Evolutionary conservation across 2,888 invertebrate species (phyloP), one percentile per base, ranked within the genome.

Genomic region (Xestia sexstrigata): DNA sequence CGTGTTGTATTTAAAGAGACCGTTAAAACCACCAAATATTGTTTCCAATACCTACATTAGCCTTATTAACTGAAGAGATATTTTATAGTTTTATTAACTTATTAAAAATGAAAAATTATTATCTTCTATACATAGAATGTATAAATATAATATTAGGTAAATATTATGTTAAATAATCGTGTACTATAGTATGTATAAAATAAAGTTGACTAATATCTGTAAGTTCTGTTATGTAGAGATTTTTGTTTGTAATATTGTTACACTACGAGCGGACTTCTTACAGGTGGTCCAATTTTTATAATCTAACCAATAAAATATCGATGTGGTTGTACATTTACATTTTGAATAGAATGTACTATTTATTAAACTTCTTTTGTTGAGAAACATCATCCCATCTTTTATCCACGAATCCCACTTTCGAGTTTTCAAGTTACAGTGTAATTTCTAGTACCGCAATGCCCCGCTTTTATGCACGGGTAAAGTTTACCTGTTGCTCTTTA

Each of bases 11-110:
- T 93, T 91, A 91, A 93, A 92, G 90, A 93, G 90, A 92, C 93
- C 94, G 92, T 91, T 92, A 91, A 93, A 92, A 90, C 93, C 95
- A 95, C 96, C 96, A 96, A 96, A 96, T 96, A 96, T 96, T 94
- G 94, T 96, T 96, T 96, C 94, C 95, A 94, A 94, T 94, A 95
- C 93, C 94, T 95, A 92, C 96, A 94, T 95, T 96, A 96, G 96
- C 96, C 96, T 96, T 96, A 96, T 94, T 95, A 94, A 95, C 93
- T 94, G 95, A 95, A 95, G 94, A 95, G 93, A 96, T 95, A 96
- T 96, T 96, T 96, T 96, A 96, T 96, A 96, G 95, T 96, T 96
- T 96, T 96, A 96, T 96, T 96, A 96, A 96, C 96, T 96, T 96
- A 96, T 96, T 96, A 96, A 94, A 95, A 95, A 93, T 95, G 93